Base-by-base conservation (phyloP, 2,113 vertebrate species). In the Tretioscincus oriximinensis region DNA sequence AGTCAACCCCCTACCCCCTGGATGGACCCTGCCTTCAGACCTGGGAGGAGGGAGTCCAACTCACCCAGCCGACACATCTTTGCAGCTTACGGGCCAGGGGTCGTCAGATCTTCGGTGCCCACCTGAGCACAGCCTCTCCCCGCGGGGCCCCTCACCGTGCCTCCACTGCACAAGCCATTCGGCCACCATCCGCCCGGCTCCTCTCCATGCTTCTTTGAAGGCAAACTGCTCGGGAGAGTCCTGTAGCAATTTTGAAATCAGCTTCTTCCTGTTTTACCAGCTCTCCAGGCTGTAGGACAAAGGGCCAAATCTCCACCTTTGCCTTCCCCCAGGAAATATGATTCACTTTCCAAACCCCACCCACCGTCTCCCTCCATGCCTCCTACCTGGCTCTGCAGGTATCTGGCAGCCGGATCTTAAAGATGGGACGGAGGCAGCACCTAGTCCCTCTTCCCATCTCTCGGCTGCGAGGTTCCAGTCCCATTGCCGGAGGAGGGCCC, bases 61-160 rank as follows among this genome's bases (percentile, higher is more conserved):
- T 95, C 88, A 95, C 94, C 93, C 3, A 45, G 81, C 84, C n/a
- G 91, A 73, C 94, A 94, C 95, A 94, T 95, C 87, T 45, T 81
- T 78, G 72, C n/a, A 2, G 0, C 9, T 21, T 12, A 7, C 0
- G 76, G n/a, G 1, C 31, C 64, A 35, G 83, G 14, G 72, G 35
- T 41, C 80, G 2, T 2, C 1, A 1, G 0, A 10, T 70, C 4
- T 10, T 22, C 54, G 0, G 0, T 49, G 28, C 20, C 29, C 49
- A 66, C 49, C 45, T 68, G 29, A 9, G 80, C 31, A 84, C 81
- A 82, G 16, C 84, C 75, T 54, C 61, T 1, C 66, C 66, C 21
- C 61, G 86, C 20, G 75, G 31, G 3, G 10, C n/a, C 0, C 11
- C 77, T 20, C 18, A 26, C 47, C 7, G 18, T 3, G 61, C 26